Conservation (phyloP, 2,113 vertebrate genomes). For the Pachycephala philippinensis region DNA sequence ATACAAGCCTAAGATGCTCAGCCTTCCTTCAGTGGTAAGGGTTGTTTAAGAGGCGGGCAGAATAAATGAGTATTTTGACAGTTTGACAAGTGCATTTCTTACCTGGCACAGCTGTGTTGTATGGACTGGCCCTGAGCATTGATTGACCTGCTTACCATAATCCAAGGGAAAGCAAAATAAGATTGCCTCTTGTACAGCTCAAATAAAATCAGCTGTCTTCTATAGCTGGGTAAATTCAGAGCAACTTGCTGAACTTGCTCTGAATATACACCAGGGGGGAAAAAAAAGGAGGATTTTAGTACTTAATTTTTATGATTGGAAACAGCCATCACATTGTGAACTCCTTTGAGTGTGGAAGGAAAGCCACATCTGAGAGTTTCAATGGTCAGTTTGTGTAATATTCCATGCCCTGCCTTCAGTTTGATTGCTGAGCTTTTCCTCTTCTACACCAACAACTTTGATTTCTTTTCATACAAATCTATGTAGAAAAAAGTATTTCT, state of each 20-base stretch:
- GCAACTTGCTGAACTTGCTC: background rate
- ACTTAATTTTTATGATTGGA: background rate
- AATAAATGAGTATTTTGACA: background rate
- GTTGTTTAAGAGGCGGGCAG: background rate
- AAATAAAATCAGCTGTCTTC: slow-evolving; percentile 4
- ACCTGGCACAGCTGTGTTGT: background rate
- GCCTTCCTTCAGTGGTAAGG: background rate
- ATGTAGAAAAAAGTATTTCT: background rate
- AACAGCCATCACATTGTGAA: background rate
- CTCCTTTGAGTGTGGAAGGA: background rate
- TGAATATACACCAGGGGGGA: background rate
- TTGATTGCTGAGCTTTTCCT: slow-evolving; percentile 1
- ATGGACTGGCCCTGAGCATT: background rate
- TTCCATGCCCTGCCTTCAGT: background rate
- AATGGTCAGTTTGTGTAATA: slow-evolving; percentile 16
- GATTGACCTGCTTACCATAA: background rate
- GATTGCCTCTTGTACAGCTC: background rate
- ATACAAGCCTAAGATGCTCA: background rate
- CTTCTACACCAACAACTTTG: background rate
- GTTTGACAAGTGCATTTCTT: background rate
- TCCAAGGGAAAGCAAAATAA: slow-evolving; percentile 15
- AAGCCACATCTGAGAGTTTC: slow-evolving; percentile 28
- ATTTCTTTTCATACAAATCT: background rate
- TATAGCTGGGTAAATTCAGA: background rate
- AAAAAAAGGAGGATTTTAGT: background rate